These are phyloP conservation scores for Cygnus buccinator DNA, from an alignment of 2,113 vertebrate species.

Conservation along the genomic window DNA sequence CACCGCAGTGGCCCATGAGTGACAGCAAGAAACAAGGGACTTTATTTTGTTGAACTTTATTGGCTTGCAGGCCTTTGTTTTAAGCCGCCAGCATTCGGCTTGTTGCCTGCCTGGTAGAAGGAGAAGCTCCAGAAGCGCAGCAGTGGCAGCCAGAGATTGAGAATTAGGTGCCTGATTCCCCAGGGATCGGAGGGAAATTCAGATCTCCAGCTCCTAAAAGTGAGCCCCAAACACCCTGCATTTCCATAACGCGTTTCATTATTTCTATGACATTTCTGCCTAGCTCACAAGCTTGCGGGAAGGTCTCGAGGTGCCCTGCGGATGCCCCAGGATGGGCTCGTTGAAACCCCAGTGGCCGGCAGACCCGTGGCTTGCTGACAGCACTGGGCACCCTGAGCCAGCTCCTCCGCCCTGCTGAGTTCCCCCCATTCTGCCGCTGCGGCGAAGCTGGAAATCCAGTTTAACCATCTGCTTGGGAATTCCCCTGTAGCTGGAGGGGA, in stretches of 20 bases:
- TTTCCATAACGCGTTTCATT: neutral
- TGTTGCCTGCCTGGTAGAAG: neutral
- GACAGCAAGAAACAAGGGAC: neutral
- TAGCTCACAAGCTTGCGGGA: neutral
- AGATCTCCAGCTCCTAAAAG: neutral
- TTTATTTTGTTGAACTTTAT: neutral
- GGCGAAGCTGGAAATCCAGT: conserved; percentile 65
- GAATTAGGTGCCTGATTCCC: neutral
- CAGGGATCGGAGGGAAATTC: neutral
- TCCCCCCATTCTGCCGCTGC: conserved; percentile 36
- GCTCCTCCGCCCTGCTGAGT: conserved; percentile 33
- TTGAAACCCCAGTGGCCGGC: conserved; percentile 36
- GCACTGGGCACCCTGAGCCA: neutral
- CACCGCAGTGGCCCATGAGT: neutral
- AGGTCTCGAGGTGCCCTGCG: neutral
- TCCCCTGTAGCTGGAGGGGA: conserved; percentile 65
- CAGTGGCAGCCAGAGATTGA: neutral
- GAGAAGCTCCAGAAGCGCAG: neutral
- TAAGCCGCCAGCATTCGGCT: neutral
- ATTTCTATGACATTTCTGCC: neutral
- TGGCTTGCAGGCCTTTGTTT: conserved; percentile 4
- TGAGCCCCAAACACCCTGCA: neutral
- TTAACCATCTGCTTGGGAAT: conserved; percentile 70
- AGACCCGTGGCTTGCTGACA: conserved; percentile 9
- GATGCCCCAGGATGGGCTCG: conserved; percentile 12